Evolutionary conservation across 1,140 invertebrate genomes (phyloP).

Genomic region (Episyrphus balteatus): DNA sequence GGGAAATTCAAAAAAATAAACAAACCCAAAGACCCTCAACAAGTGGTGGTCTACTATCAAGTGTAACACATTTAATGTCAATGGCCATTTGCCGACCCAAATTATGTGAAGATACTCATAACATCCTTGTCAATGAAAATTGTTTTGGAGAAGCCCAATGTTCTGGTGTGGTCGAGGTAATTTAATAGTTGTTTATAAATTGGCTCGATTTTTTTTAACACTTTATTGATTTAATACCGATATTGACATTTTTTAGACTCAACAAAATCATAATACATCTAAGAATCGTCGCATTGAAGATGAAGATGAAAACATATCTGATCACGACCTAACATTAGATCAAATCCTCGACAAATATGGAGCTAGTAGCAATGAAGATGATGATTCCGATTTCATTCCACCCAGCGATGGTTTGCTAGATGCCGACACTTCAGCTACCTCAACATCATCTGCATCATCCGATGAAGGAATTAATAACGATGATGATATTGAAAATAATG

Average conservation of each 20-base stretch:
- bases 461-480: constrained; percentile 6
- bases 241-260: not conserved
- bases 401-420: constrained; percentile 12
- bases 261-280: not conserved
- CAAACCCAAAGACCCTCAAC: not conserved
- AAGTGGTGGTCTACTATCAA: not conserved
- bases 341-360: constrained; percentile 27
- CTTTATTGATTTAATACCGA: not conserved
- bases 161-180: constrained; percentile 7
- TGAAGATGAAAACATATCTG: constrained; percentile 13
- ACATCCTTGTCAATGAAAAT: constrained; percentile 6
- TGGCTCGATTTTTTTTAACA: not conserved
- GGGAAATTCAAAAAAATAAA: constrained; percentile 16
- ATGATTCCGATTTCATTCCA: constrained; percentile 30
- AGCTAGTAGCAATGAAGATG: constrained; percentile 23
- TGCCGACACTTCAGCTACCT: constrained; percentile 6
- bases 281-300: constrained; percentile 14
- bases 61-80: constrained; percentile 14
- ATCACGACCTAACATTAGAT: constrained; percentile 18
- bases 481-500: constrained; percentile 10
- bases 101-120: constrained; percentile 10
- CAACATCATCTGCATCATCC: not conserved
- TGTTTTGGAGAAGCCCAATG: not conserved
- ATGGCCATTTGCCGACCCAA: constrained; percentile 24
- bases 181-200: not conserved